Evolutionary conservation across 2,113 vertebrate genomes (phyloP).

Genomic region (Gracilinanus agilis): DNA sequence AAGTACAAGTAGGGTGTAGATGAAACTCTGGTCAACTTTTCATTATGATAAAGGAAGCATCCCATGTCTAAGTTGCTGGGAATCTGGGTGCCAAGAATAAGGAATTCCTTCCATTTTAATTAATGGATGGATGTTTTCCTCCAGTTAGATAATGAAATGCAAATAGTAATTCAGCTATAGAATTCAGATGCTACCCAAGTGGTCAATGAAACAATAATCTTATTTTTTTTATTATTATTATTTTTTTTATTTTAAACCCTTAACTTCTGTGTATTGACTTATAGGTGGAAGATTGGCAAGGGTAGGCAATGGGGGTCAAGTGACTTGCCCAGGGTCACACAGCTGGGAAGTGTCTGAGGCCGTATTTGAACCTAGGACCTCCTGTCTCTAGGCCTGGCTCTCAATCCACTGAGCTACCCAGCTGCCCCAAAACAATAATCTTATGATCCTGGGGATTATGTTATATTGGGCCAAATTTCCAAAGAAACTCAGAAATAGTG

Average conservation of each 20-base stretch:
- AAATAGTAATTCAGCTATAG: background rate
- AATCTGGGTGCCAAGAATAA: background rate
- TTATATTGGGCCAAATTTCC: background rate
- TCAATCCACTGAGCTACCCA: no score
- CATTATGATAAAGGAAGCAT: background rate
- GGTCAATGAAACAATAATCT: background rate
- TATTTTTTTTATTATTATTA: no score
- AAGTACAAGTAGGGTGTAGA: background rate
- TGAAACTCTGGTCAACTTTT: background rate
- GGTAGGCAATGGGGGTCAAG: no score
- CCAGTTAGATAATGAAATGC: background rate
- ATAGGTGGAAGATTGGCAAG: no score
- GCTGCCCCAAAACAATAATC: background rate
- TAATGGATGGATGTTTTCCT: background rate
- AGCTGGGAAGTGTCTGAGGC: no score
- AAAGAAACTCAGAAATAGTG: fast-evolving
- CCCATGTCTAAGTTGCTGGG: conserved; percentile 6
- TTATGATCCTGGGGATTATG: background rate
- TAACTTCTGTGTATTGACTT: no score
- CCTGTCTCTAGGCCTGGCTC: no score
- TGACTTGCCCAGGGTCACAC: no score
- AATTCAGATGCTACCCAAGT: background rate
- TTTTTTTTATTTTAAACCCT: no score
- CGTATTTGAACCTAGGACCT: no score
- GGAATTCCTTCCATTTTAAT: background rate